Percentiles rank a stretch among this genome's conserved stretches.
These are phyloP conservation scores for Pterocles gutturalis DNA, from an alignment of 2,113 vertebrate species.

Conservation along the genomic window DNA sequence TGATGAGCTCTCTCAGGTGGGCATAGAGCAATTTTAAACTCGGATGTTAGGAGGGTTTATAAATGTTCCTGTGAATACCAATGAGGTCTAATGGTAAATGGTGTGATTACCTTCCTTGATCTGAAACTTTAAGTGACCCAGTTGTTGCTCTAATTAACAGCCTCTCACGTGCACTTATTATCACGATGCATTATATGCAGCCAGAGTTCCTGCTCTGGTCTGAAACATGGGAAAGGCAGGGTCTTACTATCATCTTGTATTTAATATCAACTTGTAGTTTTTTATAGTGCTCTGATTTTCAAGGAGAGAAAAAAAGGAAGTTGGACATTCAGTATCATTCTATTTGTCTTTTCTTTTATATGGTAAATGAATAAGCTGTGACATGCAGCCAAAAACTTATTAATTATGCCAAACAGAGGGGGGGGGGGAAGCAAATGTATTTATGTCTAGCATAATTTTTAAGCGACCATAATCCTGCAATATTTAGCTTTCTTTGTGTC, in stretches of 20 bases:
- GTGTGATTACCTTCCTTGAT: conserved; percentile 40
- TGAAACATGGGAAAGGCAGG: not conserved
- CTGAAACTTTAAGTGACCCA: conserved; percentile 47
- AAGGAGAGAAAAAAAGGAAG: not conserved
- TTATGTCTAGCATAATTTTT: not conserved
- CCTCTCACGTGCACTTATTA: conserved; percentile 3
- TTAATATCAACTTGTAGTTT: not conserved
- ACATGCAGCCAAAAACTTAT: not conserved
- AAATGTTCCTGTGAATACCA: conserved; percentile 37
- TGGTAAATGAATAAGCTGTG: not conserved
- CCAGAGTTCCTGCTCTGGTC: not conserved
- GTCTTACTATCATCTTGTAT: not conserved
- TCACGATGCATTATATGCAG: not conserved
- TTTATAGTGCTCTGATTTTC: not conserved
- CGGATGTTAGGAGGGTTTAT: not conserved
- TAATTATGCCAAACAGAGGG: not conserved
- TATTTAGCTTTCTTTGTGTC: not conserved
- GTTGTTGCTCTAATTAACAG: conserved; percentile 54
- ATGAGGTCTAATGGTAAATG: conserved; percentile 39
- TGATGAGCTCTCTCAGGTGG: not conserved
- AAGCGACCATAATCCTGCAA: not conserved
- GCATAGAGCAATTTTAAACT: not conserved
- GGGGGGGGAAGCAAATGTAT: not conserved
- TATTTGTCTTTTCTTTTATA: not conserved
- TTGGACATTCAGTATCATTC: not conserved